Base-by-base conservation (phyloP, 2,888 invertebrate genomes). In the Thecocarcelia acutangulata region DNA sequence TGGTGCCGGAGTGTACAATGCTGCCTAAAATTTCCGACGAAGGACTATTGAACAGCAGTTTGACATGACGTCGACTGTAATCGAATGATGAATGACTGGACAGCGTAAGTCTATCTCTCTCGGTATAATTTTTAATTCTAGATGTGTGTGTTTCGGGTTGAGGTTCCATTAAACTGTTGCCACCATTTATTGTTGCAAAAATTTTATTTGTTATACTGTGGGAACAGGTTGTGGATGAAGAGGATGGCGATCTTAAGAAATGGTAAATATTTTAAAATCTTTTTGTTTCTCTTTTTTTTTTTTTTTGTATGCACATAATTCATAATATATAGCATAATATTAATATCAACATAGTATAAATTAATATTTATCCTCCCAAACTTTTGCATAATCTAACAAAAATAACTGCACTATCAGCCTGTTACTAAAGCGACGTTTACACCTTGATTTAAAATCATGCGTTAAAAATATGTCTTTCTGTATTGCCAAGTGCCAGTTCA, bases 51-150 rank as follows among this genome's bases (percentile, higher is more conserved):
- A 85, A 61, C 64, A 84, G 85, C 74, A 88, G 81, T 54, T 87
- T 85, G 58, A 87, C 86, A 73, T 87, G 87, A 1, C 86, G 85
- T 4, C 85, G 74, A 33, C 75, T 81, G 54, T 66, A 58, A 73
- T 81, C 76, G 73, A 86, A 80, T 84, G 87, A 64, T 72, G 77
- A 76, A 69, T 79, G 87, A 68, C 68, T 59, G 68, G 87, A 84
- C 72, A 85, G 59, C 84, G 87, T 88, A 83, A 89, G 89, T 87
- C 89, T 89, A 87, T 89, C 89, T 86, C 87, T 87, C 86, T 89
- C 89, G 82, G 88, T 88, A 83, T 86, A 89, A 76, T 84, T 82
- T 85, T 83, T 87, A 85, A 87, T 86, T 85, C 85, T 69, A 54
- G 56, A 33, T 50, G 48, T 86, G 84, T 59, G 80, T 75, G 79